phyloP scores from a whole-genome alignment of 2,797 vertebrate species.

The Selene dorsalis region DNA sequence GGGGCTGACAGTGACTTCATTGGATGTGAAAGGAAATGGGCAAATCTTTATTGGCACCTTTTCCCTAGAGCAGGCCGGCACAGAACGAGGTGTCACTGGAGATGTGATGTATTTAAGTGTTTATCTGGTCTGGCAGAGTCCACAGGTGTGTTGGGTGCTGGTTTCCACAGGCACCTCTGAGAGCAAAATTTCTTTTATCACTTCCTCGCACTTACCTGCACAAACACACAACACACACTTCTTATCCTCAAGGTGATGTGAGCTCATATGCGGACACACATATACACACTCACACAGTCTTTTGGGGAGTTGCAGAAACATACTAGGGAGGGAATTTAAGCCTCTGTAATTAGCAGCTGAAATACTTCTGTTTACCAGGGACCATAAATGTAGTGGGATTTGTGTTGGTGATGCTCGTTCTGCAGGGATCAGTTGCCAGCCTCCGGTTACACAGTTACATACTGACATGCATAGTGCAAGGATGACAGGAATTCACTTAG shows the following conservation, averaged over 20 bases:
- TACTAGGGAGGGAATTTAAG: conserved; percentile 45
- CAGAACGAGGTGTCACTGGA: conserved; percentile 62
- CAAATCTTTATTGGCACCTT: conserved; percentile 71
- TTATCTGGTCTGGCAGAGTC: conserved; percentile 73
- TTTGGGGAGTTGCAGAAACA: conserved; percentile 39
- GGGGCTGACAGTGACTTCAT: conserved; percentile 54
- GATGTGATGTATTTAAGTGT: conserved; percentile 74
- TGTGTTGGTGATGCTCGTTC: conserved; percentile 53
- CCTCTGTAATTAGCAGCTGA: conserved; percentile 64
- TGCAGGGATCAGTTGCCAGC: conserved; percentile 56
- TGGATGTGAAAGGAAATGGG: conserved; percentile 66
- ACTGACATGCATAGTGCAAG: conserved; percentile 48
- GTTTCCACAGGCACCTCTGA: conserved; percentile 55
- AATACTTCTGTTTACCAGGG: conserved; percentile 53
- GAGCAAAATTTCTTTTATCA: conserved; percentile 53
- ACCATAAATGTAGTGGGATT: conserved; percentile 58
- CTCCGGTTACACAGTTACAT: conserved; percentile 50
- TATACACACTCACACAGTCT: neutral
- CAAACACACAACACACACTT: conserved; percentile 12
- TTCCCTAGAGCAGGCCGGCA: conserved; percentile 55
- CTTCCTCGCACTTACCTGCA: conserved; percentile 19
- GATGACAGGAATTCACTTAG: conserved; percentile 59
- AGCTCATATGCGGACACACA: neutral
- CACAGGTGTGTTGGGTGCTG: conserved; percentile 71
- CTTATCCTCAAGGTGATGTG: conserved; percentile 28